Conservation (phyloP, 1,140 invertebrate species). For the Drosophila albomicans region DNA sequence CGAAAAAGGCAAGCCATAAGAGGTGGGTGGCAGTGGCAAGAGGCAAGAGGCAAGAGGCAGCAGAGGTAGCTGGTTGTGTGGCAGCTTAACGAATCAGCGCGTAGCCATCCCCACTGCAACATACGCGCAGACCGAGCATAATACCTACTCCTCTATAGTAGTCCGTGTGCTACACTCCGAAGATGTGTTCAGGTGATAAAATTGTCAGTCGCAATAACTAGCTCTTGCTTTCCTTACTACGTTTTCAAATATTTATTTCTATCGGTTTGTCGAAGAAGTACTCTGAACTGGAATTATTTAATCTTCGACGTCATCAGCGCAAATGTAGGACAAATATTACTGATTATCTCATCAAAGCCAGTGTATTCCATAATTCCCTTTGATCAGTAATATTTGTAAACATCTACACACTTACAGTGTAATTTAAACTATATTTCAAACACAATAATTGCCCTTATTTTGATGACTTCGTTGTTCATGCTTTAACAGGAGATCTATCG, state of each 20-base stretch:
- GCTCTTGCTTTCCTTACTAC: no score
- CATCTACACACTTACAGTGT: no score
- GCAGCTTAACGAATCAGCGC: slow-evolving; percentile 46
- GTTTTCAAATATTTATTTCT: no score
- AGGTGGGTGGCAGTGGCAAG: background rate
- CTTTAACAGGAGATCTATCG: background rate
- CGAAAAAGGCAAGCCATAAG: slow-evolving; percentile 52
- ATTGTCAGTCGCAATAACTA: background rate
- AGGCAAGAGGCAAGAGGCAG: background rate
- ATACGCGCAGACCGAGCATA: slow-evolving; percentile 3
- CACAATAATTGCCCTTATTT: no score
- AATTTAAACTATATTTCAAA: no score
- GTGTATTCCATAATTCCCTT: no score
- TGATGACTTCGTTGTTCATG: background rate
- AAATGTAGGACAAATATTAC: no score
- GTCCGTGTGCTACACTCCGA: slow-evolving; percentile 1
- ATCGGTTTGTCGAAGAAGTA: no score
- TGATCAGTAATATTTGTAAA: no score
- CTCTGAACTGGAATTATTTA: no score
- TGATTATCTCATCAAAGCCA: no score
- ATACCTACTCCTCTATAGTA: slow-evolving; percentile 19
- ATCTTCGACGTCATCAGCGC: no score
- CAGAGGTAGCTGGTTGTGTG: background rate
- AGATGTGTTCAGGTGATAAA: slow-evolving; percentile 49
- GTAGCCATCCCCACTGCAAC: slow-evolving; percentile 21